These are phyloP conservation scores for Epirrhoe tristata DNA, from an alignment of 2,888 invertebrate species.

Conservation along the genomic window DNA sequence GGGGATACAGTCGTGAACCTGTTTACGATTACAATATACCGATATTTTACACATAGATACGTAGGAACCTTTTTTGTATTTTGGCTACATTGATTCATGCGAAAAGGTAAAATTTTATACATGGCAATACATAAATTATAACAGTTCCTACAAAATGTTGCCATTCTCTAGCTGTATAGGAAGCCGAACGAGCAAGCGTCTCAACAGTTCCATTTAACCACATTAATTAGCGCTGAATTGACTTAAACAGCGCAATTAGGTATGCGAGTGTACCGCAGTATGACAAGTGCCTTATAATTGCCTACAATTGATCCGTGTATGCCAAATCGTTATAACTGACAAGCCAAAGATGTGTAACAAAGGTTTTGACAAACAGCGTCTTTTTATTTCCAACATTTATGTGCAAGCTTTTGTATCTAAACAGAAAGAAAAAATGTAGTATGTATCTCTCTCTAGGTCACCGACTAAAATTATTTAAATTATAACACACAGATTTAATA, in stretches of 20 bases:
- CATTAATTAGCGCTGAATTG: conserved; percentile 73
- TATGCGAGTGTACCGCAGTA: conserved; percentile 44
- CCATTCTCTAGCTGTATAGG: conserved; percentile 26
- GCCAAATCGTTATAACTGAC: neutral
- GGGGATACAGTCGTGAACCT: no score
- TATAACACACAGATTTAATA: no score
- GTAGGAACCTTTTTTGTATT: no score
- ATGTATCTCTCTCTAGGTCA: no score
- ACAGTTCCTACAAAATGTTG: conserved; percentile 6
- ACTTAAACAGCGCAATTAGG: conserved; percentile 74
- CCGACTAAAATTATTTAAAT: no score
- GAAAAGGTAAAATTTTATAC: no score
- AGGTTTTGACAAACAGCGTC: neutral
- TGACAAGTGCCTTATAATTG: conserved; percentile 22
- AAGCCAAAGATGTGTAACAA: neutral
- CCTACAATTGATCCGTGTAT: conserved; percentile 10
- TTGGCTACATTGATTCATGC: no score
- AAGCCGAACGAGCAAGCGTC: conserved; percentile 53
- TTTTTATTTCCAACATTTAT: no score
- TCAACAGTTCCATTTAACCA: conserved; percentile 66
- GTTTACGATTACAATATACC: no score
- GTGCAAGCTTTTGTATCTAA: no score
- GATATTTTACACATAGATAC: no score
- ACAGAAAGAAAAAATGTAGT: no score
- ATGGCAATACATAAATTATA: neutral